Percentiles rank a stretch among this genome's conserved stretches.
phyloP scores from a whole-genome alignment of 53 echinoderm and acorn worm genomes.

The Zoroaster sp. region DNA sequence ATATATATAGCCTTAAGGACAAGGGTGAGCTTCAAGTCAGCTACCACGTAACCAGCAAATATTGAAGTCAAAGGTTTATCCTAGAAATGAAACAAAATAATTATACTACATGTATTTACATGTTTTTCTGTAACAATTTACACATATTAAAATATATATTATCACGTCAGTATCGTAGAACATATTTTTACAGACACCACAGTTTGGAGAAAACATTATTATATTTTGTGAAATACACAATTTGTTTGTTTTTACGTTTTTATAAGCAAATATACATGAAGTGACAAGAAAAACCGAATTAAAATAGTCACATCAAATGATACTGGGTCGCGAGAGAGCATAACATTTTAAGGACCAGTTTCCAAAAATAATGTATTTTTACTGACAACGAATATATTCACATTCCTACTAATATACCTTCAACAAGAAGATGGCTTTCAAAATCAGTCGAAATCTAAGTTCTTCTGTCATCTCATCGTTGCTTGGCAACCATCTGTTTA shows the following conservation, averaged over 20 bases:
- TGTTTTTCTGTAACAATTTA: neutral
- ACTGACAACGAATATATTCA: neutral
- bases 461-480: conserved; percentile 14
- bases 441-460: conserved; percentile 11
- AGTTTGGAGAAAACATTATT: neutral
- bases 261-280: neutral
- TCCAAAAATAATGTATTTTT: neutral
- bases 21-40: conserved; percentile 15
- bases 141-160: too few species aligned
- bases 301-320: neutral
- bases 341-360: neutral
- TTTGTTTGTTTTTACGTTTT: neutral
- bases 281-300: neutral
- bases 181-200: neutral
- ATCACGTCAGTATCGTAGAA: too few species aligned
- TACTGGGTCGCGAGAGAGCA: neutral
- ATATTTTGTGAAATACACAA: too few species aligned
- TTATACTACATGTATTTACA: neutral
- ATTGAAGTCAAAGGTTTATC: conserved; percentile 9
- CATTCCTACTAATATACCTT: neutral
- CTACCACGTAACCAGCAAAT: conserved; percentile 19
- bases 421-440: conserved; percentile 9
- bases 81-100: neutral
- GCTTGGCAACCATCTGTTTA: neutral
- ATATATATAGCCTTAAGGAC: conserved; percentile 6